Percentiles rank a stretch among this genome's conserved stretches.
These are phyloP conservation scores for Henicopernis longicauda DNA, from an alignment of 2,113 vertebrate species.

Conservation along the genomic window DNA sequence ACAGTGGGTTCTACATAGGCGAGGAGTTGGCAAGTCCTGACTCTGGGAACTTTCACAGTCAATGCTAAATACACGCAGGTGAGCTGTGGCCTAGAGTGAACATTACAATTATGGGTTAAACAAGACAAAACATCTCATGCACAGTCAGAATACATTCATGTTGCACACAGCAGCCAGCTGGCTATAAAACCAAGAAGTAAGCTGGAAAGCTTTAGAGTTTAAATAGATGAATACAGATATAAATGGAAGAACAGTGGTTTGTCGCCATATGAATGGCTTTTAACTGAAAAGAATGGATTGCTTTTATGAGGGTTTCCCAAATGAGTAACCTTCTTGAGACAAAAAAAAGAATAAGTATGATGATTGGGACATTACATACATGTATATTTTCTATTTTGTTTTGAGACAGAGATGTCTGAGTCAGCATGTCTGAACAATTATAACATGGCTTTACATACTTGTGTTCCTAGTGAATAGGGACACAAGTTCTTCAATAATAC, in stretches of 20 bases:
- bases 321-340: background rate
- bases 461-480: background rate
- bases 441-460: background rate
- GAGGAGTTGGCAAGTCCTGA: background rate
- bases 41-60: background rate
- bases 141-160: slow-evolving; percentile 10
- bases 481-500: background rate
- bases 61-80: background rate
- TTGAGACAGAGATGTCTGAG: background rate
- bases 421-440: background rate
- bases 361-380: background rate
- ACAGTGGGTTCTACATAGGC: background rate
- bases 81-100: background rate
- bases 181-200: slow-evolving; percentile 47
- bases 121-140: background rate
- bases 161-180: slow-evolving; percentile 37
- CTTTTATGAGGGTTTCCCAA: background rate
- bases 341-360: background rate
- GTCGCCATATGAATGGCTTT: background rate
- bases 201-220: slow-evolving; percentile 32
- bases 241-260: slow-evolving; percentile 38
- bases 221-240: slow-evolving; percentile 23
- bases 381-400: background rate
- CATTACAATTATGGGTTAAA: background rate
- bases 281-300: slow-evolving; percentile 3